Evolutionary conservation across 2,113 vertebrate species (phyloP).

Genomic region (Coracopsis vasa): DNA sequence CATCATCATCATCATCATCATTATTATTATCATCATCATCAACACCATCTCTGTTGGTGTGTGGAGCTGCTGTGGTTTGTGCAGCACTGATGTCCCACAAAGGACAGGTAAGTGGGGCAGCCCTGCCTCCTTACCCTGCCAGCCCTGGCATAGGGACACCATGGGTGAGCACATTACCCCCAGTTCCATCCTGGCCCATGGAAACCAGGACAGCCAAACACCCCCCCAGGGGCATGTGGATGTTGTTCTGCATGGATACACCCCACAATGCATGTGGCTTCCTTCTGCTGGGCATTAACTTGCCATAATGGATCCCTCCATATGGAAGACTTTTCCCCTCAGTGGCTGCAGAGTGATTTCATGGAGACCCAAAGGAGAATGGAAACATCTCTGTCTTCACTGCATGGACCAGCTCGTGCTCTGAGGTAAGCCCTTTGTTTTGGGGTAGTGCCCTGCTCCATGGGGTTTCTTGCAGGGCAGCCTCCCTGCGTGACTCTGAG

Average conservation of each 20-base stretch:
- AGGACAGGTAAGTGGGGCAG: not conserved
- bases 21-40: no score
- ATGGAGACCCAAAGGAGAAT: not conserved
- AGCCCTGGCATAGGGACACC: not conserved
- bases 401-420: accelerated
- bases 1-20: no score
- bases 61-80: not conserved
- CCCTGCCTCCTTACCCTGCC: accelerated
- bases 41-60: accelerated
- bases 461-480: not conserved
- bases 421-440: not conserved
- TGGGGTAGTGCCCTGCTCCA: not conserved
- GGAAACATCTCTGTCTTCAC: not conserved
- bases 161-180: accelerated
- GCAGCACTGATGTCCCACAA: not conserved
- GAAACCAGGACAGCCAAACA: not conserved
- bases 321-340: not conserved
- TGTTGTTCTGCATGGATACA: accelerated
- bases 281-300: not conserved
- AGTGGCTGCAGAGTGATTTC: not conserved
- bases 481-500: not conserved
- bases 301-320: accelerated
- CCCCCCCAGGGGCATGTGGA: accelerated
- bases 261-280: accelerated
- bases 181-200: accelerated